Base-by-base conservation (phyloP, 1,140 invertebrate species). In the Drosophila nikananu region DNA sequence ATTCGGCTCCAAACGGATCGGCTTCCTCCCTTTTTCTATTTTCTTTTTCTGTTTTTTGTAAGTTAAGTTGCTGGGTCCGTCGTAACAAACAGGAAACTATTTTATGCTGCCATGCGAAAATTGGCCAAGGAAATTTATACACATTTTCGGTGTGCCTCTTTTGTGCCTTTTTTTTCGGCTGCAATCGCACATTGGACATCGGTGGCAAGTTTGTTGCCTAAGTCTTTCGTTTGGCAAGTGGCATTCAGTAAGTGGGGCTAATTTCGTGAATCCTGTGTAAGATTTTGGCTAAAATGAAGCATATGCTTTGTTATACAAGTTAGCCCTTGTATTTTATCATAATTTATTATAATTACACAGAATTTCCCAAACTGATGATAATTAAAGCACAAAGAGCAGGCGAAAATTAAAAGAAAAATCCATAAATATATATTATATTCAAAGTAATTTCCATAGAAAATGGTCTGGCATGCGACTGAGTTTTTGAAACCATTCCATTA, bases 41-140 rank as follows among this genome's bases (percentile, higher is more conserved):
- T 19, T 32, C 7, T 32, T 35, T 32, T 32, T 32, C 3, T 32
- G n/a, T 48, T 64, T 41, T n/a, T 46, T 49, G 51, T 35, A 35
- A n/a, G 57, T 48, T 64, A 59, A 61, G 41, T 46, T 63, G 48
- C 57, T 39, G 57, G 54, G 78, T 79, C 58, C 66, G 65, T 80
- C 83, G 83, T 89, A 87, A 87, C 77, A 89, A 89, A 87, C 83
- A 83, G 83, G 83, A 87, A 87, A 89, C 71, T 75, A 63, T 83
- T 80, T 83, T 63, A 65, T 44, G 57, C 70, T 54, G 55, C 44
- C 62, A 78, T 73, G 70, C 78, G 70, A 89, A 89, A 87, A 87
- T 87, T 87, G 84, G 84, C 84, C 63, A 81, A 87, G 84, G 83
- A 87, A 87, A 89, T 77, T 79, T 84, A 72, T 68, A 42, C 60